Base-by-base conservation (phyloP, 1,140 invertebrate genomes). In the Penaeus japonicus region DNA sequence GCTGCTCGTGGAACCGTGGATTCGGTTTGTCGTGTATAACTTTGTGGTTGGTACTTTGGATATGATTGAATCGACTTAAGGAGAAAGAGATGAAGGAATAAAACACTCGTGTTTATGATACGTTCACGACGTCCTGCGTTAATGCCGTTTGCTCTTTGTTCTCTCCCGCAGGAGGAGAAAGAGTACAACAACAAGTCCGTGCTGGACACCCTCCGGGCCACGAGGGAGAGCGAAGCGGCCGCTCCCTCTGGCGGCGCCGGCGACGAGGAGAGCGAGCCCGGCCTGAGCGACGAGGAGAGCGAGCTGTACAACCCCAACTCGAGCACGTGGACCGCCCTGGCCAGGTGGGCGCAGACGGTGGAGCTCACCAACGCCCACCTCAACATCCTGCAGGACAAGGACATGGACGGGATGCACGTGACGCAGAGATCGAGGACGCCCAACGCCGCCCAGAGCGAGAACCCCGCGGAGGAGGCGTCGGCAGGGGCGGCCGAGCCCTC, bases 121-220 rank as follows among this genome's bases (percentile, higher is more conserved):
- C n/a, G n/a, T n/a, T n/a, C n/a, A n/a, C n/a, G n/a, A n/a, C n/a
- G n/a, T n/a, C n/a, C n/a, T n/a, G n/a, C n/a, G n/a, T n/a, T n/a
- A n/a, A n/a, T n/a, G n/a, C 32, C 22, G 0, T 65, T 24, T 65
- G 17, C 22, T 5, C 22, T 65, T 65, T 32, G 0, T 57, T 59
- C 70, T 53, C 55, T 27, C 22, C 47, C 65, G 22, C 81, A 89
- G 87, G 87, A 89, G 47, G 87, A 89, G 27, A 89, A 89, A 57
- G 87, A 89, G 70, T 89, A 84, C 30, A 84, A 89, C 70, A 70
- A 81, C 65, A 89, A 89, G 35, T 32, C 57, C 0, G 82, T 84
- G n/a, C 54, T 84, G 35, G 87, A 89, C 73, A 84, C 86, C 4
- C 62, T 88, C 1, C 82, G 86, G 20, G 79, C 80, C 32, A 77